phyloP scores from a whole-genome alignment of 2,113 vertebrate species.

The Oryzias celebensis region DNA sequence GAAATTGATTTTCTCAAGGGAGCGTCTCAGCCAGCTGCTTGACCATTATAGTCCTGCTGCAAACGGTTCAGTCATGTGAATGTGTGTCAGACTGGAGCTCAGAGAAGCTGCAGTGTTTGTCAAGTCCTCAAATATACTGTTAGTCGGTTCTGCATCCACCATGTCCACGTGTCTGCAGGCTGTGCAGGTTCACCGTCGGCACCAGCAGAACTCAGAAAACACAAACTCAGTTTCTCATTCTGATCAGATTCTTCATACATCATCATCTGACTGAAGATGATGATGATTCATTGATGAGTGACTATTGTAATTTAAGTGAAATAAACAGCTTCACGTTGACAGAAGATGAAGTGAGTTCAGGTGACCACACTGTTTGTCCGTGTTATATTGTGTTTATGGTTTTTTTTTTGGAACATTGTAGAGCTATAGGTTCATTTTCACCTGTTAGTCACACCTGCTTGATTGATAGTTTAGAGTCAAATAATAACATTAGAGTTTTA shows the following conservation, averaged over 20 bases:
- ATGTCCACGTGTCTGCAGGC: neutral
- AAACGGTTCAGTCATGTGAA: slow-evolving; percentile 21
- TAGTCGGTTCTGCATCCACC: neutral
- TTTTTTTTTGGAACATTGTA: too few species aligned
- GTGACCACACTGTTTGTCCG: too few species aligned
- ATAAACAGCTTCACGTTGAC: too few species aligned
- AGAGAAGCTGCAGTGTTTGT: neutral
- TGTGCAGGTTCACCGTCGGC: neutral
- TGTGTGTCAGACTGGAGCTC: slow-evolving; percentile 7
- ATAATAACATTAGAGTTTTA: too few species aligned
- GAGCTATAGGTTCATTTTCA: too few species aligned
- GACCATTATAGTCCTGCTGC: slow-evolving; percentile 25
- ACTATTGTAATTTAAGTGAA: too few species aligned
- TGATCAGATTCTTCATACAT: neutral
- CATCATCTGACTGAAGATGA: neutral
- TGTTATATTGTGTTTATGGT: too few species aligned
- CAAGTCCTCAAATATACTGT: neutral
- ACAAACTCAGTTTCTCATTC: neutral
- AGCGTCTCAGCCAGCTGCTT: slow-evolving; percentile 24
- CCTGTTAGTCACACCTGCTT: too few species aligned
- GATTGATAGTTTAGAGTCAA: too few species aligned
- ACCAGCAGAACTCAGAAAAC: neutral
- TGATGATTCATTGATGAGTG: too few species aligned
- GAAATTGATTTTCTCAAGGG: slow-evolving; percentile 46
- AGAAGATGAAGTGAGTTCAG: too few species aligned